Conservation (phyloP, 92 coral and sea anemone genomes). For the Parazoanthus darwini region DNA sequence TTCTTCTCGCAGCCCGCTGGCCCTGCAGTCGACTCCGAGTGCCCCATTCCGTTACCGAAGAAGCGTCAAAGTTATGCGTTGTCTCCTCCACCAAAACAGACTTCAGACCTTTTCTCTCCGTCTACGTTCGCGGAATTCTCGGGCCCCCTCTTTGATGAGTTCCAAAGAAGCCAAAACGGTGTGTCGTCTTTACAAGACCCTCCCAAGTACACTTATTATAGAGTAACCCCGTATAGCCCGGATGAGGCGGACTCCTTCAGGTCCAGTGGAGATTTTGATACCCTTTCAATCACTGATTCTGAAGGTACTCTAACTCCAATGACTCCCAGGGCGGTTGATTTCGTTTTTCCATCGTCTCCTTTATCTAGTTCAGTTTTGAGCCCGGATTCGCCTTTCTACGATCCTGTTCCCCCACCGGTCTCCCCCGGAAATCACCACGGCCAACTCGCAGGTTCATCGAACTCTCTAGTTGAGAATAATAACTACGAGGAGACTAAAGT, state of each 20-base stretch:
- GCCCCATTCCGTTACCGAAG: slow-evolving; percentile 39
- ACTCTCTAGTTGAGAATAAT: neutral
- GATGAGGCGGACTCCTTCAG: slow-evolving; percentile 35
- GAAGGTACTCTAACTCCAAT: slow-evolving; percentile 40
- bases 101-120: slow-evolving; percentile 36
- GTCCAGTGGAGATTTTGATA: slow-evolving; percentile 37
- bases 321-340: slow-evolving; percentile 27
- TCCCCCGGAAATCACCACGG: neutral
- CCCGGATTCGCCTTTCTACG: slow-evolving; percentile 27
- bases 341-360: slow-evolving; percentile 12
- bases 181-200: neutral
- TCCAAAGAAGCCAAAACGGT: slow-evolving; percentile 17
- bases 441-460: neutral
- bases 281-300: slow-evolving; percentile 21
- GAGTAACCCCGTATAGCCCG: slow-evolving; percentile 5
- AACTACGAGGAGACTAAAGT: neutral
- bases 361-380: neutral
- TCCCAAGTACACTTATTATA: slow-evolving; percentile 2
- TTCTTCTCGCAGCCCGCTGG: neutral
- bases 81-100: neutral
- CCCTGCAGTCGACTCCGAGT: neutral
- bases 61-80: slow-evolving; percentile 34
- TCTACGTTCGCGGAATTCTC: slow-evolving; percentile 29
- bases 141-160: slow-evolving; percentile 36
- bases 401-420: slow-evolving; percentile 35